Evolutionary conservation across 2,113 vertebrate species (phyloP).

Genomic region (Meriones unguiculatus): DNA sequence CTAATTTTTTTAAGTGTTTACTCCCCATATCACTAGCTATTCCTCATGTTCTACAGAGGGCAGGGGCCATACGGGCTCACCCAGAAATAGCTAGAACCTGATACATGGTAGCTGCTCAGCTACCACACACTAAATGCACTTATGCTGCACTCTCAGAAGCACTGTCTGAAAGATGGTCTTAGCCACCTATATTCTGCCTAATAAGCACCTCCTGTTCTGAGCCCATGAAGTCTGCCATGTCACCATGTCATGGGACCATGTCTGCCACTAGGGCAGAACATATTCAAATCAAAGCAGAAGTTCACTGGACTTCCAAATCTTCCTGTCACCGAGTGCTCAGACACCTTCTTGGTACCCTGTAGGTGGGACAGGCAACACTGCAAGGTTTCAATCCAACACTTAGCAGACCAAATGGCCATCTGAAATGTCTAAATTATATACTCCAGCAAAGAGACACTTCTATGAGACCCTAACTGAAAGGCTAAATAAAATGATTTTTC

Average conservation of each 20-base stretch:
- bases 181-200: neutral
- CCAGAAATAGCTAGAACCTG: neutral
- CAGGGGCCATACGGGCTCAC: neutral
- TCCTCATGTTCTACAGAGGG: neutral
- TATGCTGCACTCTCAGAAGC: neutral
- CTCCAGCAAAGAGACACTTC: neutral
- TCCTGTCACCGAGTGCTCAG: neutral
- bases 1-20: neutral
- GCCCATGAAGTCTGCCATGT: neutral
- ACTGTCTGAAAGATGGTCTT: neutral
- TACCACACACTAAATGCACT: neutral
- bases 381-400: slow-evolving; percentile 1
- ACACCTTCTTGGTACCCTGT: neutral
- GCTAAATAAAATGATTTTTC: slow-evolving; percentile 7
- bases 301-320: neutral
- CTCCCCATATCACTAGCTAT: neutral
- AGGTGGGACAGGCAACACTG: neutral
- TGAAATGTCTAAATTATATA: neutral
- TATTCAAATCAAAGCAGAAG: neutral
- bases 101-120: neutral
- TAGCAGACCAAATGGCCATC: neutral
- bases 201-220: neutral
- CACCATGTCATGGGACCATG: neutral
- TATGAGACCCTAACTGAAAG: neutral
- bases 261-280: neutral